A percentile compares a stretch with the other conserved stretches of the same genome.
Evolutionary conservation across 2,888 invertebrate species (phyloP).

Genomic region (Oxyteleia sp.): DNA sequence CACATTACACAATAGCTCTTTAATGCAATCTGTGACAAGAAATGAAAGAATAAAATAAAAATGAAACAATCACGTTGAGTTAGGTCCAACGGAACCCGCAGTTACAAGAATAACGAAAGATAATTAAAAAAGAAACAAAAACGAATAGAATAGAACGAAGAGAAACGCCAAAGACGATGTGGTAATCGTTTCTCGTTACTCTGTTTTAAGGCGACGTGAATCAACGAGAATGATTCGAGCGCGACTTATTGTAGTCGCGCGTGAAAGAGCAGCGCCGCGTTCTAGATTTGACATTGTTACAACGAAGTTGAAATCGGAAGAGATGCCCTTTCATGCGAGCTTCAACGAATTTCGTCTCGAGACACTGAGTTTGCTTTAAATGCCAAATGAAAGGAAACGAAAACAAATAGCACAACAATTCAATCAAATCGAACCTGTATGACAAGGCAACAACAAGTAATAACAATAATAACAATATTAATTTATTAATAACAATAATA

Average conservation of each 20-base stretch:
- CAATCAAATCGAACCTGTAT: neutral
- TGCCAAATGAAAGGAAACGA: conserved; percentile 39
- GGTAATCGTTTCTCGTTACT: conserved; percentile 56
- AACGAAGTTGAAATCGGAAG: conserved; percentile 68
- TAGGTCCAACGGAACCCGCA: conserved; percentile 35
- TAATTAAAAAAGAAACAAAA: conserved; percentile 57
- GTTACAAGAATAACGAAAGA: conserved; percentile 39
- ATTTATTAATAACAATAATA: too few relatives aligned
- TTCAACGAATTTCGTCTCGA: conserved; percentile 54
- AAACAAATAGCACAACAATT: conserved; percentile 9
- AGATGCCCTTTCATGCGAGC: conserved; percentile 60
- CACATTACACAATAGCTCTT: conserved; percentile 64
- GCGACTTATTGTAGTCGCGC: conserved; percentile 39
- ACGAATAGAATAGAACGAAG: conserved; percentile 69
- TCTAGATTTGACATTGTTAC: conserved; percentile 50
- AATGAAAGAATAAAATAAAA: conserved; percentile 25
- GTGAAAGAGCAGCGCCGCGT: conserved; percentile 56
- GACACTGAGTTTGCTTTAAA: conserved; percentile 68
- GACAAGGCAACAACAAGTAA: conserved; percentile 8
- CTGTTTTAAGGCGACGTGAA: conserved; percentile 62
- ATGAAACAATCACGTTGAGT: conserved; percentile 20
- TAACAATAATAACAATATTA: neutral
- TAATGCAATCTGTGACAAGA: conserved; percentile 56
- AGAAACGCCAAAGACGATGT: conserved; percentile 70
- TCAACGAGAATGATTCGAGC: conserved; percentile 63